Percentiles rank a stretch among this genome's conserved stretches.
Evolutionary conservation across 2,113 vertebrate genomes (phyloP).

Genomic region (Acrocephalus kingi): DNA sequence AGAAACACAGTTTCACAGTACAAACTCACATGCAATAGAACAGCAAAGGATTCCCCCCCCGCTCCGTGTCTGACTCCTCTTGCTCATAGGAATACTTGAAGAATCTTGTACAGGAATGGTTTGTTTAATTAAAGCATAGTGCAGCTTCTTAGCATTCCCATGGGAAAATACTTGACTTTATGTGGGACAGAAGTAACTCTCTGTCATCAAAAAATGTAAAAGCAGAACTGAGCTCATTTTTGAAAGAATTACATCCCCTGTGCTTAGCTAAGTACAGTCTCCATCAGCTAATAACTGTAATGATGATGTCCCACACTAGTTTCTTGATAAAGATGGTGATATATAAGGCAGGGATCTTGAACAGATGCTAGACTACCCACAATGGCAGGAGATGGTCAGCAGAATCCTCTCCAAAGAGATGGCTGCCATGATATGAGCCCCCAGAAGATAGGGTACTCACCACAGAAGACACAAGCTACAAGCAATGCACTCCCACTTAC

Average conservation of each 20-base stretch:
- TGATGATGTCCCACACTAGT: neutral
- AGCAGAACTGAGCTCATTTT: neutral
- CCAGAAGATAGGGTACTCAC: neutral
- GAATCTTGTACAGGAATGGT: neutral
- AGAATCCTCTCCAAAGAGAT: neutral
- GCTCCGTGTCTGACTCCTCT: neutral
- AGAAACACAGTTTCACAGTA: neutral
- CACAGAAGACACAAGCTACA: neutral
- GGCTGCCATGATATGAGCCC: neutral
- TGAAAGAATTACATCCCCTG: neutral
- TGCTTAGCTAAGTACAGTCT: neutral
- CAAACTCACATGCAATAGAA: neutral
- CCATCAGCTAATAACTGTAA: neutral
- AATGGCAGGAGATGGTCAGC: neutral
- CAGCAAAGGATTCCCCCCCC: neutral
- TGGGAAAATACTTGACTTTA: constrained; percentile 12
- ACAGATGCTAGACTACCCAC: neutral
- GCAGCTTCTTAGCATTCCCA: constrained; percentile 2
- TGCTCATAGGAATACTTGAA: neutral
- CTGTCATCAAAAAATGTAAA: neutral
- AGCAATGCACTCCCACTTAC: neutral
- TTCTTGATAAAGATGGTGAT: neutral
- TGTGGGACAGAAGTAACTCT: neutral
- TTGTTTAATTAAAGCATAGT: constrained; percentile 48
- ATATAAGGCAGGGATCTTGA: neutral